A percentile compares a stretch with the other conserved stretches of the same genome.
These are phyloP conservation scores for Drosophila funebris DNA, from an alignment of 1,140 invertebrate genomes.

Conservation along the genomic window DNA sequence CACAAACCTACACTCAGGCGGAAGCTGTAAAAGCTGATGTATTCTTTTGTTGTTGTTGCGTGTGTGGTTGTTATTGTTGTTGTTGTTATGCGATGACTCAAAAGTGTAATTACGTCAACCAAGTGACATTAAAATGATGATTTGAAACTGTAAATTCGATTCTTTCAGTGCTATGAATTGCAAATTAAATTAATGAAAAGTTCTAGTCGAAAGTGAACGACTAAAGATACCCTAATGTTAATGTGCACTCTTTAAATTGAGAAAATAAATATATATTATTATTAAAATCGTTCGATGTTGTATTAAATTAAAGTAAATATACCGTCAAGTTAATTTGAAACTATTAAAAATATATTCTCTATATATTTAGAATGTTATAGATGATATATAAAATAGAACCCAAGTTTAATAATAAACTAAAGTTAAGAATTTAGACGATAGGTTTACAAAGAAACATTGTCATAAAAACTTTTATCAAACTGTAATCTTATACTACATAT, in stretches of 20 bases:
- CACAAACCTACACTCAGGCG: too few relatives aligned
- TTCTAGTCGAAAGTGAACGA: background rate
- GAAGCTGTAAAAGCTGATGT: conserved; percentile 65
- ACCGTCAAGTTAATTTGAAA: too few relatives aligned
- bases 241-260: background rate
- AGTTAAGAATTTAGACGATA: too few relatives aligned
- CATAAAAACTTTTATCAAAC: too few relatives aligned
- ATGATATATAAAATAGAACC: too few relatives aligned
- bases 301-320: too few relatives aligned
- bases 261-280: background rate
- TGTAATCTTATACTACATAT: too few relatives aligned
- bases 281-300: too few relatives aligned
- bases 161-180: conserved; percentile 50
- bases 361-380: too few relatives aligned
- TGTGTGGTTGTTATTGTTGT: conserved; percentile 34
- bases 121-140: conserved; percentile 57
- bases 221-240: background rate
- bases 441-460: too few relatives aligned
- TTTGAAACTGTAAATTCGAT: conserved; percentile 70
- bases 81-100: conserved; percentile 54
- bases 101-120: conserved; percentile 72
- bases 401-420: too few relatives aligned
- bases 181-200: background rate
- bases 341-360: too few relatives aligned
- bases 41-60: conserved; percentile 37